These are phyloP conservation scores for Enoplosus armatus DNA, from an alignment of 2,797 vertebrate species.

Conservation along the genomic window DNA sequence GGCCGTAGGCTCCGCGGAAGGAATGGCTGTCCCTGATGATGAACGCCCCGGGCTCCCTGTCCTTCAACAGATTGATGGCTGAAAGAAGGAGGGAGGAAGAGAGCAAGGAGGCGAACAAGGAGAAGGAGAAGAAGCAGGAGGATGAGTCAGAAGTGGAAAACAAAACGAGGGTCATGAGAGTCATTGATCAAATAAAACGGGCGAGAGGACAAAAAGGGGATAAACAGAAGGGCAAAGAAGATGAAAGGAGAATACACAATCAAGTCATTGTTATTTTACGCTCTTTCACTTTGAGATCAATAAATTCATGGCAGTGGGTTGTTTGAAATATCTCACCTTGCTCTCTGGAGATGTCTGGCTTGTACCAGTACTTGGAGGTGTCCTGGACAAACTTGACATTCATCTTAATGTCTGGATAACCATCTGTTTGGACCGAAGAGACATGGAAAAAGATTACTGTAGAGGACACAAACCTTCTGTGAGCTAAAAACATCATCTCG, in stretches of 20 bases:
- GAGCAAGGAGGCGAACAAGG: no score
- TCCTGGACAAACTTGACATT: constrained; percentile 99
- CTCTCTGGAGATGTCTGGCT: constrained; percentile 97
- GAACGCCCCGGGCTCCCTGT: constrained; percentile 95
- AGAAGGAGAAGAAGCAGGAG: neutral
- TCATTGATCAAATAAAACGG: neutral
- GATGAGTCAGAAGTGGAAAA: neutral
- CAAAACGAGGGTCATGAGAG: neutral
- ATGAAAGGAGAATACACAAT: constrained; percentile 6
- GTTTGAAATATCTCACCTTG: constrained; percentile 87
- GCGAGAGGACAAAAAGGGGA: neutral
- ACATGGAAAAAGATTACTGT: constrained; percentile 7
- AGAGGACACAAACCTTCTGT: neutral
- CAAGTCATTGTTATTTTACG: neutral
- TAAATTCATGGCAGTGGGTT: neutral
- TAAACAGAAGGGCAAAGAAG: neutral
- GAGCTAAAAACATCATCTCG: neutral
- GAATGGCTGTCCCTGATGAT: constrained; percentile 98
- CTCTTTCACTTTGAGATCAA: neutral
- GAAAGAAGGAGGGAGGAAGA: constrained; percentile 4
- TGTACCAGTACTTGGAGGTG: constrained; percentile 99
- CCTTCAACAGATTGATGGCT: constrained; percentile 95
- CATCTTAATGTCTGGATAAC: constrained; percentile 94
- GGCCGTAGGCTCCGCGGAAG: constrained; percentile 96
- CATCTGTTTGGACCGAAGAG: constrained; percentile 81